Base-by-base conservation (phyloP, 2,797 vertebrate species). In the Galaxias olidus region DNA sequence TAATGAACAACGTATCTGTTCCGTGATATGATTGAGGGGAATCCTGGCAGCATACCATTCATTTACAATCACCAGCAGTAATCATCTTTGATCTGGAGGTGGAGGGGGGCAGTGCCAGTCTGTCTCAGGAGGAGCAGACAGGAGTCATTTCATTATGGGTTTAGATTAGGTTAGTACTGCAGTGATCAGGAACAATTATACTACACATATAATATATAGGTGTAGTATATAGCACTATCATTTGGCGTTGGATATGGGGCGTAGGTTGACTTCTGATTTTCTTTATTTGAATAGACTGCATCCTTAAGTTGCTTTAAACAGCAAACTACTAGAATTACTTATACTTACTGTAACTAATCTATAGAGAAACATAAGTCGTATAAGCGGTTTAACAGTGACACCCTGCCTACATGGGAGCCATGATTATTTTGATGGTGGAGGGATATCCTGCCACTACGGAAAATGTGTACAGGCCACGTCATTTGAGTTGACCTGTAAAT, bases 1-100 rank as follows among this genome's bases (percentile, higher is more conserved):
- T 43, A 49, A 48, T 57, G 71, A 66, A 70, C 61, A 10, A 68
- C 52, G 15, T 65, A 72, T 47, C 64, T 58, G 20, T 49, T 53
- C 19, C 44, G 19, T 48, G 20, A 66, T 73, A 48, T 74, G 63
- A 75, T 75, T 68, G 60, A 49, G 46, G 44, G 9, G 11, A 10
- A 46, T 57, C 19, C 51, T 46, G 45, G 13, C 10, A 42, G 59
- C 43, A 59, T 19, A 66, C 59, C 50, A 48, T 63, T 51, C 15
- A 72, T 75, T 66, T 62, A 61, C 44, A 40, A 30, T 47, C 20
- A 55, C 42, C 52, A 61, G n/a, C 50, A 15, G 49, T 61, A 61
- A 61, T 55, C 50, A 47, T 53, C 51, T 12, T 50, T 44, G 12
- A 45, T 44, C n/a, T 57, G 19, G 9, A 19, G 15, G 20, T n/a